Conservation (phyloP, 2,113 vertebrate species). For the Chroicocephalus ridibundus region DNA sequence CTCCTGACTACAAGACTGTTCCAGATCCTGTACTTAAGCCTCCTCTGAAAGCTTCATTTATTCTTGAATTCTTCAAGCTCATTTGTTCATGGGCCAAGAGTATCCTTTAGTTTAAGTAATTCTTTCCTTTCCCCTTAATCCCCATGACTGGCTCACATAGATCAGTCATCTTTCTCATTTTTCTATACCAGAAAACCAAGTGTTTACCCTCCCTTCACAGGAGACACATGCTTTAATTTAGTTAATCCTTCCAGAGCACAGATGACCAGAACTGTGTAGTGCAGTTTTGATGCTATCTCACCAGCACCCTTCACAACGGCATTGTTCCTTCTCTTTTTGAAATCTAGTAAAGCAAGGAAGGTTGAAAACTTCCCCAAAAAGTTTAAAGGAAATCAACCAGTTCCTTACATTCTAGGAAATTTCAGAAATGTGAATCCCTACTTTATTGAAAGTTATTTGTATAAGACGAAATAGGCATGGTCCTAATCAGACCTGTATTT, state of each 20-base stretch:
- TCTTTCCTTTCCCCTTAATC: conserved; percentile 46
- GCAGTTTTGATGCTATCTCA: neutral
- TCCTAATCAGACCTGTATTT: neutral
- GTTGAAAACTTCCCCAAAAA: neutral
- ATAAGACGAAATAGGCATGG: rapidly evolving
- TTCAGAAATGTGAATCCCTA: neutral
- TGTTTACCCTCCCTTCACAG: neutral
- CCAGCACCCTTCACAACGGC: neutral
- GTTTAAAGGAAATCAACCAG: neutral
- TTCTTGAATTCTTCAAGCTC: neutral
- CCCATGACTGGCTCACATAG: neutral
- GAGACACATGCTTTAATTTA: neutral
- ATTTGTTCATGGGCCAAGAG: conserved; percentile 15
- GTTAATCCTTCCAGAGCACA: neutral
- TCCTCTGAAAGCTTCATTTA: neutral
- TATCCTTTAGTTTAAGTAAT: conserved; percentile 29
- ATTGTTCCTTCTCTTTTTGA: neutral
- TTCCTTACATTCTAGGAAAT: neutral
- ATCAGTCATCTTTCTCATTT: neutral
- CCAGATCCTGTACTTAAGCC: neutral
- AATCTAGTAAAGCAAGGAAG: neutral
- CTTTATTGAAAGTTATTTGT: neutral
- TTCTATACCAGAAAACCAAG: neutral
- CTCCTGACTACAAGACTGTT: neutral
- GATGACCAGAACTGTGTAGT: neutral